A percentile compares a stretch with the other conserved stretches of the same genome.
Evolutionary conservation across 1,140 invertebrate species (phyloP).

Genomic region (Drepana arcuata): DNA sequence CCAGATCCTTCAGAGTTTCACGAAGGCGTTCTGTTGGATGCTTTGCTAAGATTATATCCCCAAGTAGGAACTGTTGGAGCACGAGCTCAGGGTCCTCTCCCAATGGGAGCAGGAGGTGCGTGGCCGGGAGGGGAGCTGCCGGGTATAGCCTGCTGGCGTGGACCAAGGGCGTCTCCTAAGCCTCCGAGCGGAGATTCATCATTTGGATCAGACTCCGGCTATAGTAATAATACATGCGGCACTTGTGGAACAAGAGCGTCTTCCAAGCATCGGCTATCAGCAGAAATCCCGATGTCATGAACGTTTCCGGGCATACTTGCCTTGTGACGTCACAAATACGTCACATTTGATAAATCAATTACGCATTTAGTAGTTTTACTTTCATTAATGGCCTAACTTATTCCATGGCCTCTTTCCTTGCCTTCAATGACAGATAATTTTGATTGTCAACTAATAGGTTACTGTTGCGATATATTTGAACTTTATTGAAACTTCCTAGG

Average conservation of each 20-base stretch:
- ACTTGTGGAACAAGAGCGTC: slow-evolving; percentile 70
- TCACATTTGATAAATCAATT: slow-evolving; percentile 20
- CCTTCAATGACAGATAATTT: slow-evolving; percentile 13
- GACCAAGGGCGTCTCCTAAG: slow-evolving; percentile 55
- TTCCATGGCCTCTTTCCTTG: slow-evolving; percentile 17
- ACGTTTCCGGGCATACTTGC: slow-evolving; percentile 4
- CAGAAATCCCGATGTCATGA: slow-evolving; percentile 41
- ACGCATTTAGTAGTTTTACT: slow-evolving; percentile 24
- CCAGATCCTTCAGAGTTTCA: slow-evolving; percentile 69
- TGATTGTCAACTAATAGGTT: slow-evolving; percentile 11
- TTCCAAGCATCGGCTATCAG: slow-evolving; percentile 53
- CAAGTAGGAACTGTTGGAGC: slow-evolving; percentile 68
- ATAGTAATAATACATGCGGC: slow-evolving; percentile 74
- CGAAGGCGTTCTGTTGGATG: slow-evolving; percentile 72
- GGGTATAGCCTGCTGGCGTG: slow-evolving; percentile 58
- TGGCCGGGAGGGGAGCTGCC: slow-evolving; percentile 60
- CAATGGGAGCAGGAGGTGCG: slow-evolving; percentile 44
- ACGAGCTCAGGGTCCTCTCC: slow-evolving; percentile 44
- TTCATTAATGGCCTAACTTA: slow-evolving; percentile 18
- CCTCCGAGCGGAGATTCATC: slow-evolving; percentile 69
- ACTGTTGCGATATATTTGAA: slow-evolving; percentile 14
- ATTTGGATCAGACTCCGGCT: slow-evolving; percentile 72
- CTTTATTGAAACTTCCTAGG: slow-evolving; percentile 20
- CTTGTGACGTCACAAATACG: slow-evolving; percentile 10
- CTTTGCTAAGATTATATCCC: slow-evolving; percentile 75